phyloP scores from a whole-genome alignment of 2,113 vertebrate species.

The Protobothrops mucrosquamatus region DNA sequence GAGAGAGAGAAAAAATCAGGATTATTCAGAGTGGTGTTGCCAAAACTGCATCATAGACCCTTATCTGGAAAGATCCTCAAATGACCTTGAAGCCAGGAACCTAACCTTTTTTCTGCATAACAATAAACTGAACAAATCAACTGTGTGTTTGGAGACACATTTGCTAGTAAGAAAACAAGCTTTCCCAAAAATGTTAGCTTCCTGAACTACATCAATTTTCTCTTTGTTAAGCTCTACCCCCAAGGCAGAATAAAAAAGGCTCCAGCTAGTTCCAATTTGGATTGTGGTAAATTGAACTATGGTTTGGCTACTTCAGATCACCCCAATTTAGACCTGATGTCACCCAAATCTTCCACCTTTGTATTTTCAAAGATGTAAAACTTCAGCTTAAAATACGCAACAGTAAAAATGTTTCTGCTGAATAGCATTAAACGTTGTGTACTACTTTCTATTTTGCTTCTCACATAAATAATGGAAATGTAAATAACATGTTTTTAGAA shows the following conservation, averaged over 20 bases:
- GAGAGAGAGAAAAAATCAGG: fast-evolving
- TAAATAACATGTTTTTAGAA: not conserved
- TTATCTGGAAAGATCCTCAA: not conserved
- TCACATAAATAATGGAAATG: not conserved
- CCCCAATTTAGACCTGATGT: not conserved
- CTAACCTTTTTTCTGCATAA: not conserved
- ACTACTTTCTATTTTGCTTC: not conserved
- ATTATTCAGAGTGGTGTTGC: not conserved
- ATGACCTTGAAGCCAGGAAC: not conserved
- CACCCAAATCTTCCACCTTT: not conserved
- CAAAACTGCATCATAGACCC: not conserved
- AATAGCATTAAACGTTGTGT: not conserved
- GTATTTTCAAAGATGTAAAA: not conserved
- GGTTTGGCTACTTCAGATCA: not conserved
- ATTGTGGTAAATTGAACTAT: not conserved
- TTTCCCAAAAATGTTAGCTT: not conserved
- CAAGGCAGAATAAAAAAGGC: not conserved
- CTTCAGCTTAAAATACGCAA: not conserved
- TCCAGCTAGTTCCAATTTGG: not conserved
- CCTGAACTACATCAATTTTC: not conserved
- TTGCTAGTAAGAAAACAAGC: not conserved
- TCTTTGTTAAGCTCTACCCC: not conserved
- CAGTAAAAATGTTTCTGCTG: not conserved
- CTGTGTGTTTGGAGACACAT: not conserved
- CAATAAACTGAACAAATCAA: not conserved